Evolutionary conservation across 2,888 invertebrate genomes (phyloP), one percentile per base, ranked within the genome.

Genomic region (Strigamia maritima): DNA sequence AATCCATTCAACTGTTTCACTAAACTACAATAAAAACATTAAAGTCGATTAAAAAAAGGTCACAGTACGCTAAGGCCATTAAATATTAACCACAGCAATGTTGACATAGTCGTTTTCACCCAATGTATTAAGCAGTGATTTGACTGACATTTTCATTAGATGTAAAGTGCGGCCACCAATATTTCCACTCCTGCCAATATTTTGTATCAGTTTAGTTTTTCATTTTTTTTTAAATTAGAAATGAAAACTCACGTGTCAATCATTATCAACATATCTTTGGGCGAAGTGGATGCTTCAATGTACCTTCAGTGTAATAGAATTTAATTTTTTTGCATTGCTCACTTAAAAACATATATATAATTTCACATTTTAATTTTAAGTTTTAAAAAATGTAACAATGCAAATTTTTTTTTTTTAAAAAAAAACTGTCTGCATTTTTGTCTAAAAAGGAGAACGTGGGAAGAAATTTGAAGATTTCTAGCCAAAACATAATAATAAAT

Each of bases 71-170:
- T 7, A 28, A 24, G 1, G 12, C 4, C 16, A 8, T 38, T 24
- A 22, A 24, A 24, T 77, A 76, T 79, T 54, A 83, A 87, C 87
- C 81, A 83, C 83, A 19, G 86, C 87, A 80, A 88, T 86, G 82
- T 87, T 86, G 40, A 88, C 86, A 83, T 86, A 88, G 82, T 88
- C 88, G 82, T 88, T 86, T 82, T 88, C 88, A 75, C 87, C 87
- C 0, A 88, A 84, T 0, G 88, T 88, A 80, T 87, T 86, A 19
- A 88, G 82, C 19, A 88, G 82, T 6, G 86, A 86, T 82, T 87
- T 87, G 10, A 87, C 87, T 24, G 88, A 85, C 79, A 87, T 86
- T 82, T 87, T 88, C 85, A 88, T 87, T 80, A 88, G 84, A 79
- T 87, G 85, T 80, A 88, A 83, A 0, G 88, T 87, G 82, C 87